Evolutionary conservation across 2,797 vertebrate species (phyloP), one percentile per base, ranked within the genome.

Genomic region (Cheracebus regulus): DNA sequence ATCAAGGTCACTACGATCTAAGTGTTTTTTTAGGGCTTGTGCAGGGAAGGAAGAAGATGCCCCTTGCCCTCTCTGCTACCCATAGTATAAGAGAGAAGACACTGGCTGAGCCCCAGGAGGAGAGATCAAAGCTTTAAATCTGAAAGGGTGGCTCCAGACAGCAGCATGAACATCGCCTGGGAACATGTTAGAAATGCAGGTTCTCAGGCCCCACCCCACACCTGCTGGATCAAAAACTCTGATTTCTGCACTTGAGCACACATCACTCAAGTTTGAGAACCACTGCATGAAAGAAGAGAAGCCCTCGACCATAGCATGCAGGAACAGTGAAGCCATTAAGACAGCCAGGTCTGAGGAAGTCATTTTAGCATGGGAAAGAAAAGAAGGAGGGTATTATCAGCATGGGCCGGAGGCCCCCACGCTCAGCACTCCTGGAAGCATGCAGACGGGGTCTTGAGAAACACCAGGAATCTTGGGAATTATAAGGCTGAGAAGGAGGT

Each of bases 81-180:
- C 28, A 5, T 13, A 33, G 4, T 4, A 11, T 15, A 11, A 28
- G 46, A 79, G 67, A 61, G 83, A 30, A n/a, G 64, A 30, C 44
- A 72, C 28, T 2, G 4, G n/a, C 50, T 39, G 17, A 90, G 41
- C 58, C 90, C n/a, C 26, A 0, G 4, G 44, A 84, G 91, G 89
- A 52, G 13, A 86, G 48, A 50, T 26, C 95, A 89, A 79, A 93
- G 75, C 75, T 86, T 75, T 52, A 12, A 20, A 72, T 72, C 89
- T 83, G 90, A 81, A 61, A 86, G 61, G 33, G 12, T n/a, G 11
- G 20, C 72, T 67, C 26, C 36, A 26, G 55, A 9, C 39, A 4
- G 30, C 61, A 61, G 39, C 26, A 5, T 1, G 48, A 52, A 46
- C 30, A 7, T 61, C 28, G 2, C 64, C 67, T 46, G 64, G 48